A percentile compares a stretch with the other conserved stretches of the same genome.
Evolutionary conservation across 2,113 vertebrate species (phyloP).

Genomic region (Bos indicus): DNA sequence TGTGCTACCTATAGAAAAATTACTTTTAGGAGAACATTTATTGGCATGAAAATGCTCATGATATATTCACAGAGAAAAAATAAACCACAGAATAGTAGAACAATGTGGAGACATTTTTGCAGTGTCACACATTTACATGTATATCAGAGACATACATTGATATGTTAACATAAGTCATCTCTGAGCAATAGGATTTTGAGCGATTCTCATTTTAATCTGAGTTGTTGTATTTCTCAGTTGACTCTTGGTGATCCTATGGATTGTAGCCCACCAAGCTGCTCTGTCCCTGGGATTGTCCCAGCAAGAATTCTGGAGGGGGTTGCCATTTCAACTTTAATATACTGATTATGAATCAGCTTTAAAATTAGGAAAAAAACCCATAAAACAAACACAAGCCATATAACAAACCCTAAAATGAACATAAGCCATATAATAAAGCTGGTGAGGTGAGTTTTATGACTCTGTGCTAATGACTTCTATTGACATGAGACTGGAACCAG

Average conservation of each 20-base stretch:
- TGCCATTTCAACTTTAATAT: background rate
- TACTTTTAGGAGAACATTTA: background rate
- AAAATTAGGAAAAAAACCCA: background rate
- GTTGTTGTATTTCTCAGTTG: background rate
- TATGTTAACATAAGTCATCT: background rate
- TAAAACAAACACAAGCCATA: background rate
- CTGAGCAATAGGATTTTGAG: background rate
- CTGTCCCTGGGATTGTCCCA: background rate
- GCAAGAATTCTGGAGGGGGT: background rate
- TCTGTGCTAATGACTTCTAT: rapidly evolving
- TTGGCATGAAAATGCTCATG: background rate
- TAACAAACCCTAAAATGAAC: background rate
- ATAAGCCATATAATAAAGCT: background rate
- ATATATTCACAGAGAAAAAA: background rate
- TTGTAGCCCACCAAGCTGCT: background rate
- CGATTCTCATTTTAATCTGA: background rate
- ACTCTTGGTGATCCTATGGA: background rate
- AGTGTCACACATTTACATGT: background rate
- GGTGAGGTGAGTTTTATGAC: background rate
- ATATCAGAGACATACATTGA: background rate
- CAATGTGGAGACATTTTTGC: background rate
- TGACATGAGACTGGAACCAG: background rate
- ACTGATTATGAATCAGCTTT: background rate
- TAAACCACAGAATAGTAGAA: background rate
- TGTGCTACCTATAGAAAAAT: background rate